These are phyloP conservation scores for Labia minor DNA, from an alignment of 2,888 invertebrate genomes.

Conservation along the genomic window DNA sequence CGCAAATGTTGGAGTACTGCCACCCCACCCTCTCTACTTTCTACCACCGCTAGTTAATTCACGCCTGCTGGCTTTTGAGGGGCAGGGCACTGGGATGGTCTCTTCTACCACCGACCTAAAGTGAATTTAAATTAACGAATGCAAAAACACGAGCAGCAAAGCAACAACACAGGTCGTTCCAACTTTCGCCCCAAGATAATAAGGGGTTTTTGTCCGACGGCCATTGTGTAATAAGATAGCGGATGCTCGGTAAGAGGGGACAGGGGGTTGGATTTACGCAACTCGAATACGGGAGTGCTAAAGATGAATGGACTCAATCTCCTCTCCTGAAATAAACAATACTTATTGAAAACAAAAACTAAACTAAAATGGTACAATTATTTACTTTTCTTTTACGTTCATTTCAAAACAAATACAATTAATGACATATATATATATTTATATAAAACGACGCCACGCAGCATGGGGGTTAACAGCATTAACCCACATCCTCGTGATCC, in stretches of 20 bases:
- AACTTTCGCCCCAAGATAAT: slow-evolving; percentile 1
- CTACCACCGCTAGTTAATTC: not conserved
- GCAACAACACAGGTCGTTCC: not conserved
- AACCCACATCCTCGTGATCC: too few species aligned
- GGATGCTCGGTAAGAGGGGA: not conserved
- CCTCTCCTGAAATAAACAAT: too few species aligned
- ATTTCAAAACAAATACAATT: too few species aligned
- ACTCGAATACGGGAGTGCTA: not conserved
- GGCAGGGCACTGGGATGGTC: not conserved
- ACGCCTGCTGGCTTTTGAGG: not conserved
- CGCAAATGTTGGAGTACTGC: too few species aligned
- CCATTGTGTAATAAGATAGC: slow-evolving; percentile 5
- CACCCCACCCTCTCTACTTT: too few species aligned
- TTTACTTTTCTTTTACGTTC: too few species aligned
- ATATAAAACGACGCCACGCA: too few species aligned
- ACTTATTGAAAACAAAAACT: too few species aligned
- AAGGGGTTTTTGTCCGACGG: not conserved
- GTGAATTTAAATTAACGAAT: slow-evolving; percentile 13
- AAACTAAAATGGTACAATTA: too few species aligned
- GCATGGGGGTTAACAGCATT: too few species aligned
- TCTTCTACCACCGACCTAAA: not conserved
- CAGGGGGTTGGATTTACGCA: not conserved
- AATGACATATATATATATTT: too few species aligned
- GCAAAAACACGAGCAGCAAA: slow-evolving; percentile 7
- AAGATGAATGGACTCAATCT: not conserved